phyloP scores from a whole-genome alignment of 2,113 vertebrate genomes.

The Takifugu flavidus region DNA sequence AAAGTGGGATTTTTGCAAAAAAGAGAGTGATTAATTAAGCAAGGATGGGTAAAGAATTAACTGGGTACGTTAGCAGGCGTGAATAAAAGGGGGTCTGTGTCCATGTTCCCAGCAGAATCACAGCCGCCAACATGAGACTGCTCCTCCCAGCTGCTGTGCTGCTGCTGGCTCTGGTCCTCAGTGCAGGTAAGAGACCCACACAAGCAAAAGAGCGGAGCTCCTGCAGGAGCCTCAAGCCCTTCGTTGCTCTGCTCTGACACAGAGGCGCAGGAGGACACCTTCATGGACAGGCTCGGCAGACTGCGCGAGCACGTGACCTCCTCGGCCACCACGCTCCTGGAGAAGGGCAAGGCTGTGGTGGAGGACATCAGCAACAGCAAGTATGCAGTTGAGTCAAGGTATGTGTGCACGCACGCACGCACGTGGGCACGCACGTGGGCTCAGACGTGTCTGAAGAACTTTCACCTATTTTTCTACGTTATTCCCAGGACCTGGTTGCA shows the following conservation, averaged over 20 bases:
- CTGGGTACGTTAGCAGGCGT: too few relatives aligned
- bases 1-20: too few relatives aligned
- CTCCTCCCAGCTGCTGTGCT: constrained; percentile 69
- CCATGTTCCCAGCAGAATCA: constrained; percentile 8
- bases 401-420: not conserved
- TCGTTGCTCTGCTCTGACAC: not conserved
- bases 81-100: too few relatives aligned
- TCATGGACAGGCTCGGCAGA: constrained; percentile 12
- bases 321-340: not conserved
- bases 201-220: not conserved
- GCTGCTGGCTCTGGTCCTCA: constrained; percentile 70
- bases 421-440: too few relatives aligned
- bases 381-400: constrained; percentile 36
- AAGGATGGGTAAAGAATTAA: too few relatives aligned
- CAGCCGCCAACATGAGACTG: constrained; percentile 63
- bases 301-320: constrained; percentile 24
- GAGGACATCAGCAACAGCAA: constrained; percentile 26
- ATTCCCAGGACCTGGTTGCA: constrained; percentile 46
- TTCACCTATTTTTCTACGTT: not conserved
- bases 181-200: constrained; percentile 57
- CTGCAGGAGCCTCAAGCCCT: not conserved
- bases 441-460: not conserved
- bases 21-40: too few relatives aligned
- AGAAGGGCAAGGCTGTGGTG: constrained; percentile 14
- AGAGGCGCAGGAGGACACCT: constrained; percentile 62